phyloP scores from a whole-genome alignment of 2,888 invertebrate species.

The Cosmopolites sordidus region DNA sequence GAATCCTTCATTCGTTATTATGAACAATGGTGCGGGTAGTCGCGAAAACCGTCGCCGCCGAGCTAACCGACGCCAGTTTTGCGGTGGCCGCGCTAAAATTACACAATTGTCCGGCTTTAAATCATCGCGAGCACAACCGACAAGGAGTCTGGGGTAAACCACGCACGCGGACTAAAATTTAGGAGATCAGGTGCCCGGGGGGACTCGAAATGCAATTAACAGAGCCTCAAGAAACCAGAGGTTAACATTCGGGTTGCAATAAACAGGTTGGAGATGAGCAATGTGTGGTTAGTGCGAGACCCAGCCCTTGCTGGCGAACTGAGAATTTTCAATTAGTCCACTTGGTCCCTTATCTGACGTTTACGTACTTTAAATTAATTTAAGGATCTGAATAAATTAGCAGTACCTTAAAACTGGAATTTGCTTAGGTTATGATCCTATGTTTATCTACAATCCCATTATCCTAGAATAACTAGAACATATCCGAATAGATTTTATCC shows the following conservation, averaged over 20 bases:
- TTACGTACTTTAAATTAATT: background rate
- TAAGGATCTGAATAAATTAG: background rate
- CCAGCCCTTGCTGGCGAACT: conserved; percentile 2
- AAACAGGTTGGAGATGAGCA: conserved; percentile 16
- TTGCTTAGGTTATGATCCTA: background rate
- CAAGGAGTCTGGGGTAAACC: conserved; percentile 20
- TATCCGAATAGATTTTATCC: too few species aligned
- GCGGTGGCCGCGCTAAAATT: conserved; percentile 14
- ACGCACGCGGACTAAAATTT: conserved; percentile 17
- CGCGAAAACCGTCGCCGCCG: background rate
- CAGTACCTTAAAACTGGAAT: background rate
- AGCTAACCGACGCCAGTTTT: conserved; percentile 1
- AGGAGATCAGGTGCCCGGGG: conserved; percentile 22
- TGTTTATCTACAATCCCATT: too few species aligned
- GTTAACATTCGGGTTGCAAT: conserved; percentile 19
- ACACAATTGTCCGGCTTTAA: conserved; percentile 24
- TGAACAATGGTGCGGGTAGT: background rate
- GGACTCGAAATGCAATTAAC: conserved; percentile 26
- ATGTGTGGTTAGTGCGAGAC: conserved; percentile 14
- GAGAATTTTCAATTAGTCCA: conserved; percentile 18
- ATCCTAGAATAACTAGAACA: too few species aligned
- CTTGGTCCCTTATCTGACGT: background rate
- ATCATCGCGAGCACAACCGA: conserved; percentile 18
- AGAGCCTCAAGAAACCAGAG: conserved; percentile 22
- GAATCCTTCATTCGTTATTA: background rate